Evolutionary conservation across 2,113 vertebrate genomes (phyloP).

Genomic region (Chaetodon auriga): DNA sequence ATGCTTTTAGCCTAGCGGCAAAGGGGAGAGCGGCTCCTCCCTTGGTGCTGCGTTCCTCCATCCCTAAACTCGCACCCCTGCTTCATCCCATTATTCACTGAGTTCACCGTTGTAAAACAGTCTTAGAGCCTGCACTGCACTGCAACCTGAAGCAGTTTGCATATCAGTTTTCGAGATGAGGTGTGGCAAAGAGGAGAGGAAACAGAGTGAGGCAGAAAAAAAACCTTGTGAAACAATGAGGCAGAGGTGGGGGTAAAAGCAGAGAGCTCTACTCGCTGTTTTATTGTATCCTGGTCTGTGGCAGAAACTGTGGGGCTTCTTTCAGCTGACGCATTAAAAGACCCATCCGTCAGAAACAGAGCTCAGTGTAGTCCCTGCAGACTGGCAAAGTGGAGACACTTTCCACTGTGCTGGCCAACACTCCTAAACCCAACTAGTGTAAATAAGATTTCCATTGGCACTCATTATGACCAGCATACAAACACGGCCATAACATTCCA

Average conservation of each 20-base stretch:
- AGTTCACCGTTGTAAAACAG: conserved; percentile 80
- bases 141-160: conserved; percentile 81
- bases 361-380: conserved; percentile 40
- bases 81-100: conserved; percentile 58
- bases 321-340: conserved; percentile 75
- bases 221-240: conserved; percentile 72
- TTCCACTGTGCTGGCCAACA: conserved; percentile 64
- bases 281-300: conserved; percentile 62
- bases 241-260: conserved; percentile 40
- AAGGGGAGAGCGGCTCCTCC: conserved; percentile 76
- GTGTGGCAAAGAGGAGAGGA: conserved; percentile 36
- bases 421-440: conserved; percentile 53
- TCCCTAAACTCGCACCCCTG: conserved; percentile 60
- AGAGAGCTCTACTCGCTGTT: conserved; percentile 50
- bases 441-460: conserved; percentile 71
- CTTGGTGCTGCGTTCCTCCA: conserved; percentile 48
- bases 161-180: conserved; percentile 81
- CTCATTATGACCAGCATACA: conserved; percentile 63
- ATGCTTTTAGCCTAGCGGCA: conserved; percentile 81
- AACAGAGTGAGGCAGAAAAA: conserved; percentile 76
- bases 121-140: conserved; percentile 74
- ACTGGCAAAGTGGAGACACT: conserved; percentile 53
- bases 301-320: conserved; percentile 64
- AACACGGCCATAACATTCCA: conserved; percentile 64
- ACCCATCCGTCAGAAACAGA: conserved; percentile 66